Evolutionary conservation across 2,113 vertebrate genomes (phyloP).

Genomic region (Elaphurus davidianus): DNA sequence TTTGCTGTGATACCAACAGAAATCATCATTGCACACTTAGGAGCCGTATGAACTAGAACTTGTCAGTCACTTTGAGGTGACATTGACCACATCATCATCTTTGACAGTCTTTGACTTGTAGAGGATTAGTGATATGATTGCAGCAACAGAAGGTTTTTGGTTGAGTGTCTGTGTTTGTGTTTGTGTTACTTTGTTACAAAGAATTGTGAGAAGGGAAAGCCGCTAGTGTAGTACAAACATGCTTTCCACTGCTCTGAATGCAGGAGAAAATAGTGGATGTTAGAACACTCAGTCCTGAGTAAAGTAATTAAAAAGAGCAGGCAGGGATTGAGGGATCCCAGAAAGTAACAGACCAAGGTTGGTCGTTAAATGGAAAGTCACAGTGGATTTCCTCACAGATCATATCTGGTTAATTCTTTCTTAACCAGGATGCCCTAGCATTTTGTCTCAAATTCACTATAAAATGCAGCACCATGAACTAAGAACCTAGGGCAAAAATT

Average conservation of each 20-base stretch:
- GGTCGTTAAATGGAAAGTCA: not conserved
- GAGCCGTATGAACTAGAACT: not conserved
- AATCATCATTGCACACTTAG: not conserved
- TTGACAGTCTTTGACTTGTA: not conserved
- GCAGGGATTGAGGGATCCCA: not conserved
- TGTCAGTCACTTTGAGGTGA: conserved; percentile 11
- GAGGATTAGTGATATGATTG: not conserved
- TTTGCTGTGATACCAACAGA: not conserved
- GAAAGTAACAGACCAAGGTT: not conserved
- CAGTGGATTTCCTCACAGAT: not conserved
- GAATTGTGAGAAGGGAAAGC: conserved; percentile 5
- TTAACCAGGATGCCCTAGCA: not conserved
- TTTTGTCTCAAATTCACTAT: not conserved
- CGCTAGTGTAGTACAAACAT: not conserved
- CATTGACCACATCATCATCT: not conserved
- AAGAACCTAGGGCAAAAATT: not conserved
- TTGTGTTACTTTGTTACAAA: conserved; percentile 29
- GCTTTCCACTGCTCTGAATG: not conserved
- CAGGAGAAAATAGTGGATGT: not conserved
- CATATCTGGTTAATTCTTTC: not conserved
- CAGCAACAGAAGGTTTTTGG: not conserved
- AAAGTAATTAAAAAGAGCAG: not conserved
- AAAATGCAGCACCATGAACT: not conserved
- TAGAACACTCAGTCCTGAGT: not conserved
- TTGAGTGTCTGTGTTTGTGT: not conserved